A percentile compares a stretch with the other conserved stretches of the same genome.
Conservation (phyloP, 2,797 vertebrate genomes). For the Acestrorhynchus altus region DNA sequence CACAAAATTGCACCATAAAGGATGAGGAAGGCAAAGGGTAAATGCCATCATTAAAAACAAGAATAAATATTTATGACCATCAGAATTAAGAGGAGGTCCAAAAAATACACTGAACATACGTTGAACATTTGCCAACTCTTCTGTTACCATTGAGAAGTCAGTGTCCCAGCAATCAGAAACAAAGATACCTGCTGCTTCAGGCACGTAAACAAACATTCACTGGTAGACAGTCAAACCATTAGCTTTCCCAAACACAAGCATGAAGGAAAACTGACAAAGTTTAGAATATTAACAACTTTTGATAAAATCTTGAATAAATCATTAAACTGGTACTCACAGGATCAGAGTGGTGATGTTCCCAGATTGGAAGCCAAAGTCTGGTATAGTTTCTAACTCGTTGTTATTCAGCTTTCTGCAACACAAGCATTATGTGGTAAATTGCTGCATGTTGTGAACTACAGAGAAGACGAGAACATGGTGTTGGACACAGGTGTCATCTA, state of each 20-base stretch:
- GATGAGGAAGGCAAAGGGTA: too few relatives aligned
- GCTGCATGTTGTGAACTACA: slow-evolving; percentile 20
- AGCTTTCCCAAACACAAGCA: background rate
- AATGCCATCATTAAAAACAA: too few relatives aligned
- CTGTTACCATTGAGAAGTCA: background rate
- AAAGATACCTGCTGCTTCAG: background rate
- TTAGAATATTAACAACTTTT: too few relatives aligned
- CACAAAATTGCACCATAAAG: too few relatives aligned
- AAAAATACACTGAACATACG: too few relatives aligned
- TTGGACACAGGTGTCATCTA: slow-evolving; percentile 44
- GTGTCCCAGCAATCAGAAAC: background rate
- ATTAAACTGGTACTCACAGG: slow-evolving; percentile 84
- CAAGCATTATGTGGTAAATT: slow-evolving; percentile 40
- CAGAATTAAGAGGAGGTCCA: too few relatives aligned
- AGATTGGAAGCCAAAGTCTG: slow-evolving; percentile 83
- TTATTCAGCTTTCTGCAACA: slow-evolving; percentile 88
- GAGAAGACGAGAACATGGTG: background rate
- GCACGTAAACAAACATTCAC: background rate
- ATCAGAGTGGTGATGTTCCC: slow-evolving; percentile 87
- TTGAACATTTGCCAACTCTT: background rate
- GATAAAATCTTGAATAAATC: background rate
- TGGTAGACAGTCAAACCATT: background rate
- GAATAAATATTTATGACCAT: too few relatives aligned
- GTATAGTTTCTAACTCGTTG: slow-evolving; percentile 88
- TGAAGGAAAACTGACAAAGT: too few relatives aligned